These are phyloP conservation scores for Apogon hyalosoma DNA, from an alignment of 2,797 vertebrate species.

Conservation along the genomic window DNA sequence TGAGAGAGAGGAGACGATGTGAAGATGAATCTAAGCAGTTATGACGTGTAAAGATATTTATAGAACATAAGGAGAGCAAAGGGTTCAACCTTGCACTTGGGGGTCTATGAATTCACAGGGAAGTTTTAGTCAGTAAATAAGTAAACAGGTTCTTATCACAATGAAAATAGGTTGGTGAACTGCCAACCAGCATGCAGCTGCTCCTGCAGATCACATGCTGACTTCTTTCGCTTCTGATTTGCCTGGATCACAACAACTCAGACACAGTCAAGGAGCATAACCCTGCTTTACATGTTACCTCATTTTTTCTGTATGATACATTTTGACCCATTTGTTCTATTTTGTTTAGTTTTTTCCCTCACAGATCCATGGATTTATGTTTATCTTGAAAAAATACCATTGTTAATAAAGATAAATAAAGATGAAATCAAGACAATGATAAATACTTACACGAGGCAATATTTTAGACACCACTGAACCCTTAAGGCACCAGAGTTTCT, in stretches of 20 bases:
- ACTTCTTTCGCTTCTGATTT: neutral
- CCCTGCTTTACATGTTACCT: neutral
- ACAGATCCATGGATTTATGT: no score
- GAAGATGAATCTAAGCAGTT: conserved; percentile 41
- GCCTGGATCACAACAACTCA: conserved; percentile 8
- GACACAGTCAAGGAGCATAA: neutral
- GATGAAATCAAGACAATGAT: no score
- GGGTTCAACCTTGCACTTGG: conserved; percentile 22
- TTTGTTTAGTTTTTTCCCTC: no score
- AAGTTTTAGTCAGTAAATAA: conserved; percentile 37
- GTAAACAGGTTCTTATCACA: conserved; percentile 30
- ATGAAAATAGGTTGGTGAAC: conserved; percentile 9
- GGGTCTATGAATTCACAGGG: conserved; percentile 15
- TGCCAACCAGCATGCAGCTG: neutral
- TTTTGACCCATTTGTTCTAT: no score
- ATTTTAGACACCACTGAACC: no score
- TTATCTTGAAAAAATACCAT: no score
- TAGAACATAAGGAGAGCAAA: conserved; percentile 39
- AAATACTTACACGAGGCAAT: no score
- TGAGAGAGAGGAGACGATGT: conserved; percentile 38
- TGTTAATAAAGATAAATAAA: no score
- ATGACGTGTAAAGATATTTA: conserved; percentile 54
- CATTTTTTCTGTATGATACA: neutral
- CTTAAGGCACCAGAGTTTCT: no score
- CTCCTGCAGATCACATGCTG: neutral